Evolutionary conservation across 2,888 invertebrate species (phyloP), one percentile per base, ranked within the genome.

Genomic region (Notodonta ziczac): DNA sequence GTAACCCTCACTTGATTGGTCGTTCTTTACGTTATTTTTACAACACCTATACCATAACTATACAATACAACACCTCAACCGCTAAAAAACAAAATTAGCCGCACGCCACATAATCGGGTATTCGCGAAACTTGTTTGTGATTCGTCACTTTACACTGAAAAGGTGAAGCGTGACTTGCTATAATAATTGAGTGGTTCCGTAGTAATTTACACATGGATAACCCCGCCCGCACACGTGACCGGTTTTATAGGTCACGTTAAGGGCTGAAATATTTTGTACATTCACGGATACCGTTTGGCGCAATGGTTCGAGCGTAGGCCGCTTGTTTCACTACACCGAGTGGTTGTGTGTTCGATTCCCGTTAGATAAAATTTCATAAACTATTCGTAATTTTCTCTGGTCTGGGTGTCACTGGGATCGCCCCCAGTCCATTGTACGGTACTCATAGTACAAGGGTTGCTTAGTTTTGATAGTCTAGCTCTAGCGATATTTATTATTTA

Each of bases 41-140:
- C 24, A 24, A 24, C 24, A 24, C 24, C 24, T 24, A 24, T 24
- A 24, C 24, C 1, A 24, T 2, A 24, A 1, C 24, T 24, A 24
- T 24, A 24, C 24, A 24, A 24, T 2, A 24, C 24, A 44, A 56
- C 56, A 44, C 44, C 9, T 40, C 58, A 70, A 63, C 67, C 61
- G 62, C 61, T 67, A 66, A 63, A 72, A 62, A 56, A 62, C 46
- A 62, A 66, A 69, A 67, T 70, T 68, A 67, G 65, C 66, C 65
- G 60, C 75, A 70, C 73, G 73, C 67, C 60, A 74, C 51, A 65
- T 62, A 65, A 68, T 70, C 53, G 57, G 63, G 64, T 62, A 57
- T 65, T 66, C 60, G 58, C 48, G 48, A 62, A 68, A 75, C 74
- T 58, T 54, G 74, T 74, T 74, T 61, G 7, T 66, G 65, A 74